Conservation (phyloP, 2,113 vertebrate genomes). For the Leptosomus discolor region DNA sequence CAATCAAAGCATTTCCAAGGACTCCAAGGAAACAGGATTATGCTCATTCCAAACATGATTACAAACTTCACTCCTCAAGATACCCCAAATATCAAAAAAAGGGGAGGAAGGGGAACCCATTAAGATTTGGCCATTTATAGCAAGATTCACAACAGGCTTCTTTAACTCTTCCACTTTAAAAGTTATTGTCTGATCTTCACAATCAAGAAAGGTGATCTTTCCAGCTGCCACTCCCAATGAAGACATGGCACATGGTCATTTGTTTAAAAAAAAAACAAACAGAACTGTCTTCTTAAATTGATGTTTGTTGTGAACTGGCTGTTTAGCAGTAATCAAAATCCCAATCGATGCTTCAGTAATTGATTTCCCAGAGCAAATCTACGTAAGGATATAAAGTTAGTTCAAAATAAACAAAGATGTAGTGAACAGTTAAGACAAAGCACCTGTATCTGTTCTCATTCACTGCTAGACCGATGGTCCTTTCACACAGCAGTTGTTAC, state of each 20-base stretch:
- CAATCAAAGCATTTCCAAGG: background rate
- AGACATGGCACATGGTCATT: background rate
- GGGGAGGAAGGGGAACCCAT: background rate
- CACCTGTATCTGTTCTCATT: background rate
- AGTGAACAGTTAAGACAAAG: background rate
- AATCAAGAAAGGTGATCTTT: background rate
- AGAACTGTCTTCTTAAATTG: background rate
- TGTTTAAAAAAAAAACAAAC: background rate
- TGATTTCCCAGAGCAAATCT: background rate
- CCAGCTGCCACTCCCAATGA: background rate
- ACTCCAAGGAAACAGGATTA: background rate
- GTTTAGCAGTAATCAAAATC: background rate
- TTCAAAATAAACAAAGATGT: background rate
- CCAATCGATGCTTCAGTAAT: background rate
- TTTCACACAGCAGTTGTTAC: background rate
- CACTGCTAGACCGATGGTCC: background rate
- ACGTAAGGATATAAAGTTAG: background rate
- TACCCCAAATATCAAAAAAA: background rate
- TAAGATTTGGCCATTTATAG: background rate
- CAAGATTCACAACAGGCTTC: background rate
- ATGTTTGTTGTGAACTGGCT: background rate
- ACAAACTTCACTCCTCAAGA: background rate
- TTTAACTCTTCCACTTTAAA: background rate
- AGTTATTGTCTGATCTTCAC: background rate
- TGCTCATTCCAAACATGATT: background rate